Conservation (phyloP, 2,888 invertebrate genomes). For the Andrena bucephala region DNA sequence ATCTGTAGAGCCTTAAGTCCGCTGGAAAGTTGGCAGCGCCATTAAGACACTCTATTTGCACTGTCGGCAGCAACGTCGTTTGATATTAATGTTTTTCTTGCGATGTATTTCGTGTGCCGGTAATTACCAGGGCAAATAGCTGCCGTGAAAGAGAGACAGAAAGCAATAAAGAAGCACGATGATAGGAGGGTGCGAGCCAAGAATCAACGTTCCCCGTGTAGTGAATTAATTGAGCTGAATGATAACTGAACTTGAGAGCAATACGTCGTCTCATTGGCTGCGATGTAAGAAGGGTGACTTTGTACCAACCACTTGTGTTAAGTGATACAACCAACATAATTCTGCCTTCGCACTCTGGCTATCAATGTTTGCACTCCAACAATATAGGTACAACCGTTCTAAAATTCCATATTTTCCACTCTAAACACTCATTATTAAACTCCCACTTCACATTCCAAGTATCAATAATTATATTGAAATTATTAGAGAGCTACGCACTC, state of each 20-base stretch:
- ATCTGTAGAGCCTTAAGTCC: slow-evolving; percentile 51
- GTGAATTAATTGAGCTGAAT: slow-evolving; percentile 58
- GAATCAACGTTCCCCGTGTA: slow-evolving; percentile 33
- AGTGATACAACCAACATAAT: too few species aligned
- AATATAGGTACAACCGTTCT: too few species aligned
- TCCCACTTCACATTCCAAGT: too few species aligned
- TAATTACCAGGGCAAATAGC: slow-evolving; percentile 81
- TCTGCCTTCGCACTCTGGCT: too few species aligned
- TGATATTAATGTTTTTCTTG: slow-evolving; percentile 84
- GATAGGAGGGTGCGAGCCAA: slow-evolving; percentile 43
- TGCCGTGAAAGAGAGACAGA: slow-evolving; percentile 50
- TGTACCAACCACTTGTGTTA: neutral
- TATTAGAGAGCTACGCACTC: too few species aligned
- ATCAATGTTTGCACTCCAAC: too few species aligned
- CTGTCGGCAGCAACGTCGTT: slow-evolving; percentile 78
- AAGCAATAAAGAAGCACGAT: slow-evolving; percentile 48
- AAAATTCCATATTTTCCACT: too few species aligned
- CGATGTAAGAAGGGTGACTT: neutral
- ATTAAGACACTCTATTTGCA: slow-evolving; percentile 82
- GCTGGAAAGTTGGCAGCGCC: slow-evolving; percentile 78
- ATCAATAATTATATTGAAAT: too few species aligned
- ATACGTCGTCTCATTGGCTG: neutral
- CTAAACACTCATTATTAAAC: too few species aligned
- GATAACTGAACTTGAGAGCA: slow-evolving; percentile 31
- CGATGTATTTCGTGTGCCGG: slow-evolving; percentile 76